Conservation (phyloP, 2,113 vertebrate species). For the Caranx ignobilis region DNA sequence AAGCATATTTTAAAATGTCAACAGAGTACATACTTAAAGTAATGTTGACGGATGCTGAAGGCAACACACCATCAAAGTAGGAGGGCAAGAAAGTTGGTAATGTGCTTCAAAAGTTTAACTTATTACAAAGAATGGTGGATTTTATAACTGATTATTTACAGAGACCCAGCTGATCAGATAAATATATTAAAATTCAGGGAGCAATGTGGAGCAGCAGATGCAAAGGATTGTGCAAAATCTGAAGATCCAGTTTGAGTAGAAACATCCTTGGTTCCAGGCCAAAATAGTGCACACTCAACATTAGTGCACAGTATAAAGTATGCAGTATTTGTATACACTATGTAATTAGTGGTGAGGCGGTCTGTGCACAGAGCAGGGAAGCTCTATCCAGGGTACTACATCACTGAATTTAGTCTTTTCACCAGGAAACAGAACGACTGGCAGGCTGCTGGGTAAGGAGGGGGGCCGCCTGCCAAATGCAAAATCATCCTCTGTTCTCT, state of each 20-base stretch:
- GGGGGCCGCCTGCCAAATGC: conserved; percentile 67
- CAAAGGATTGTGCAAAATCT: background rate
- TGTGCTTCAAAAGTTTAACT: too few species aligned
- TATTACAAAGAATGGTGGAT: too few species aligned
- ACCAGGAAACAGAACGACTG: conserved; percentile 52
- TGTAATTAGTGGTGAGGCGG: conserved; percentile 29
- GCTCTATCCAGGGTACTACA: conserved; percentile 56
- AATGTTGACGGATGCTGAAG: background rate
- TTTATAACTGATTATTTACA: too few species aligned
- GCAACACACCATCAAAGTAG: background rate
- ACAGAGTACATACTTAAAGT: background rate
- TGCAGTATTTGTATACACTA: conserved; percentile 15
- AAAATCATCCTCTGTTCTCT: conserved; percentile 71
- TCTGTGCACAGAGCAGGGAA: conserved; percentile 34
- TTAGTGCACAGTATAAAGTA: background rate
- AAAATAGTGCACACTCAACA: conserved; percentile 11
- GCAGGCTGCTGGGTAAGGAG: conserved; percentile 55
- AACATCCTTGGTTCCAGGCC: background rate
- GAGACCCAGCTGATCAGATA: background rate
- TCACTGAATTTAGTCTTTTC: conserved; percentile 54
- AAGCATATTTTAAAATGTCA: conserved; percentile 19
- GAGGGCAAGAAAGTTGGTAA: background rate
- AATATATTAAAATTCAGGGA: background rate
- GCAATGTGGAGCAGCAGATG: background rate
- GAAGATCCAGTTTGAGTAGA: background rate